Conservation (phyloP, 2,113 vertebrate species). For the Pimephales promelas region DNA sequence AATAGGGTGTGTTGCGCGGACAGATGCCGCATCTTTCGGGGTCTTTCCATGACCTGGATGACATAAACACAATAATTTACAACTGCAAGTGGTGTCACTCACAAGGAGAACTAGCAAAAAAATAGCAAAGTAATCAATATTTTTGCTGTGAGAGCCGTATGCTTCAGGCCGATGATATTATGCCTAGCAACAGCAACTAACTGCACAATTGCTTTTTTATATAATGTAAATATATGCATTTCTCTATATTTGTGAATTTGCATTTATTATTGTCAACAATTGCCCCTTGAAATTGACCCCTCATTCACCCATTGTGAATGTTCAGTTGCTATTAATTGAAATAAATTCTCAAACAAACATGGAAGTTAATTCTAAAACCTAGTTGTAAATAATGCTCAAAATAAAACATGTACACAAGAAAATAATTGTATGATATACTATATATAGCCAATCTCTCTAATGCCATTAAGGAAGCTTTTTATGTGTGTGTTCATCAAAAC, state of each 20-base stretch:
- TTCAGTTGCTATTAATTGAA: not conserved
- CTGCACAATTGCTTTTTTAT: not conserved
- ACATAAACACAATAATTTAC: slow-evolving; percentile 19
- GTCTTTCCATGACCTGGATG: slow-evolving; percentile 95
- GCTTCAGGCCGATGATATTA: not conserved
- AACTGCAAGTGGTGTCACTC: not conserved
- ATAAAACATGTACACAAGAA: not conserved
- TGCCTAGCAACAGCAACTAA: not conserved
- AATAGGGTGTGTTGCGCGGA: slow-evolving; percentile 96
- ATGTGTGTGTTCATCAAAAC: not conserved
- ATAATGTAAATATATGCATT: not conserved
- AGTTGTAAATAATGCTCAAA: not conserved
- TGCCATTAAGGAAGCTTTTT: not conserved
- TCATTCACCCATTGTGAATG: not conserved
- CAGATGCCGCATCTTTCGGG: slow-evolving; percentile 97
- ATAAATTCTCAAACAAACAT: not conserved
- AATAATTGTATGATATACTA: not conserved
- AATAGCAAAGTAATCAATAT: not conserved
- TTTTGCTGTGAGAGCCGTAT: not conserved
- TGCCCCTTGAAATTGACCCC: not conserved
- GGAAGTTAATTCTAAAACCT: not conserved
- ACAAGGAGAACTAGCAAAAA: not conserved
- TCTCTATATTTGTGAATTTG: not conserved
- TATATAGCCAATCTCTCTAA: not conserved
- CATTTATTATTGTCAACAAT: not conserved